Base-by-base conservation (phyloP, 2,113 vertebrate species). In the Xenopus borealis region DNA sequence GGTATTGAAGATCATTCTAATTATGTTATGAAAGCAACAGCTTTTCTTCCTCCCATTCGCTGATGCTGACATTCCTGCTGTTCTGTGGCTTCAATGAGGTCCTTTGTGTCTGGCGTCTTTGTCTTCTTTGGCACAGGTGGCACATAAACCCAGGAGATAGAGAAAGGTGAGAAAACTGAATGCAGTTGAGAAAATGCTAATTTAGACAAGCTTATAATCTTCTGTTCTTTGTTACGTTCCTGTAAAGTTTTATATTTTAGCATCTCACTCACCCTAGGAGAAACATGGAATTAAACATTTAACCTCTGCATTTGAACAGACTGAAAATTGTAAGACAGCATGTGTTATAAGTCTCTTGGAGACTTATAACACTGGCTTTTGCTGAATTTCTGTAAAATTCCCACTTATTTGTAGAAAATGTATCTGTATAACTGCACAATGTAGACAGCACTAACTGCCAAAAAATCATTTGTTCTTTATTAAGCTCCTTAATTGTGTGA, bases 1-100 rank as follows among this genome's bases (percentile, higher is more conserved):
- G 63, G 52, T 61, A 46, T 23, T 14, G 67, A 70, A 77, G 47
- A 77, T 69, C 30, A 77, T 77, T 77, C 63, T 70, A 77, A 77
- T 77, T 67, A 77, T 57, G 33, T 77, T 64, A 70, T 77, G 50
- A 77, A 77, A 77, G 74, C 59, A 44, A 40, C 40, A 45, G 61
- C 74, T 64, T 70, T 75, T 55, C 47, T 76, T 70, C 61, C 1
- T 63, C 12, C 30, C 17, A 70, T 77, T 77, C 66, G 64, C 74
- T 63, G 27, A 57, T 23, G 47, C 52, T 64, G 27, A 76, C 63
- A 70, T 40, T 18, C 64, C 61, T 64, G 30, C 33, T 77, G 47
- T 69, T 57, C 62, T 70, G 58, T 55, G 66, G 50, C 50, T 64
- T 64, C 59, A 70, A 70, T 70, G 20, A 50, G 61, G 69, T 64